Evolutionary conservation across 2,797 vertebrate genomes (phyloP).

Genomic region (Sebastes hopkinsi): DNA sequence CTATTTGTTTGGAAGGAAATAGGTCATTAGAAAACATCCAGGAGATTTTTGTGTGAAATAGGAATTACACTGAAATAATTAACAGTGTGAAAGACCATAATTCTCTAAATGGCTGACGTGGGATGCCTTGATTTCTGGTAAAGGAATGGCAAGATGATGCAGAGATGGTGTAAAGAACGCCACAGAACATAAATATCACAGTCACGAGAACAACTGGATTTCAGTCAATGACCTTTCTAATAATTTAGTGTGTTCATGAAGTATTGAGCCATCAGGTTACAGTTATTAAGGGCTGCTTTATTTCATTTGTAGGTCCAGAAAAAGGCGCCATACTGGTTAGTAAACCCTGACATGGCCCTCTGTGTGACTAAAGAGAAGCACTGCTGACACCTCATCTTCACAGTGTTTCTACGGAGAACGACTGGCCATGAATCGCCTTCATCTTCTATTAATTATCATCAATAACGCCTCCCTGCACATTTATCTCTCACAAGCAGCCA

Average conservation of each 20-base stretch:
- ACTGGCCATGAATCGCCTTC: slow-evolving; percentile 45
- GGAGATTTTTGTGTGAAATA: too few species aligned
- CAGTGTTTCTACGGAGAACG: slow-evolving; percentile 19
- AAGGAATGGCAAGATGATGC: not conserved
- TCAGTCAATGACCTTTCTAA: not conserved
- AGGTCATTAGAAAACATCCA: too few species aligned
- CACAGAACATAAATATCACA: not conserved
- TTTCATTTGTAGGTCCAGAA: not conserved
- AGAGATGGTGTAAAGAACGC: not conserved
- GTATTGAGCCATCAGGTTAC: not conserved
- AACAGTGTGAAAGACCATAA: not conserved
- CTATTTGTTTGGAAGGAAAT: too few species aligned
- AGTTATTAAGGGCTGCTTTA: not conserved
- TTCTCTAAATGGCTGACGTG: not conserved
- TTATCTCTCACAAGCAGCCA: slow-evolving; percentile 43
- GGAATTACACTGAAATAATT: not conserved
- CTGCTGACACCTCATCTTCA: slow-evolving; percentile 28
- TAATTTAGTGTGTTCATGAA: not conserved
- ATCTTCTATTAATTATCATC: slow-evolving; percentile 62
- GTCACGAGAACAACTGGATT: not conserved
- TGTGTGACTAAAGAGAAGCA: not conserved
- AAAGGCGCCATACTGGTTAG: not conserved
- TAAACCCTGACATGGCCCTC: not conserved
- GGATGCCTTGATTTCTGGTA: not conserved
- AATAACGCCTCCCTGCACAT: slow-evolving; percentile 62